Conservation (phyloP, 2,113 vertebrate genomes). For the Brachypteracias leptosomus region DNA sequence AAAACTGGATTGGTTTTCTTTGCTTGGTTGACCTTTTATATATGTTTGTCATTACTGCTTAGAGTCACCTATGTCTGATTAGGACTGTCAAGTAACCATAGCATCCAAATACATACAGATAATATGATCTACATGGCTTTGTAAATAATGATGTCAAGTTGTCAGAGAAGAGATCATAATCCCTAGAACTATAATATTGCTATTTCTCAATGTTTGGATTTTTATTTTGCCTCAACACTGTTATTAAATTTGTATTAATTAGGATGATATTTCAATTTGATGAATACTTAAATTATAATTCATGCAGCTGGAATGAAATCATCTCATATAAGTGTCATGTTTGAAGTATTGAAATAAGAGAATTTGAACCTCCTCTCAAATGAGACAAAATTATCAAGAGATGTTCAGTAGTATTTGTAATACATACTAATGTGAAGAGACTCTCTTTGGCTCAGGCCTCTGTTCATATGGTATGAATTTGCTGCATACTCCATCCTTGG, state of each 20-base stretch:
- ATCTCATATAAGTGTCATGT: background rate
- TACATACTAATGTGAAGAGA: background rate
- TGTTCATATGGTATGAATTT: background rate
- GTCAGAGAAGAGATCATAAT: slow-evolving; percentile 28
- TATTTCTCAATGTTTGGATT: background rate
- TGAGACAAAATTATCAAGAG: background rate
- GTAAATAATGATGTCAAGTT: slow-evolving; percentile 50
- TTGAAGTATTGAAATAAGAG: background rate
- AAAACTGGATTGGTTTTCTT: background rate
- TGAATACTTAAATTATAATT: slow-evolving; percentile 45
- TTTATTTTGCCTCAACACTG: slow-evolving; percentile 30
- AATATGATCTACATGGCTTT: background rate
- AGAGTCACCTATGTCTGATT: background rate
- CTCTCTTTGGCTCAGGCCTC: background rate
- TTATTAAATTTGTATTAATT: slow-evolving; percentile 57
- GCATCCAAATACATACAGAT: slow-evolving; percentile 27
- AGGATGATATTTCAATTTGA: slow-evolving; percentile 48
- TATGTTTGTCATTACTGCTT: background rate
- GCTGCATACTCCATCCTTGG: background rate
- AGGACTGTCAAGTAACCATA: background rate
- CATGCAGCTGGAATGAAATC: slow-evolving; percentile 26
- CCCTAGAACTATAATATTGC: background rate
- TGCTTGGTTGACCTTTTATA: background rate
- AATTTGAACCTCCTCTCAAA: background rate
- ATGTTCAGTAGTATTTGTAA: background rate